phyloP scores from a whole-genome alignment of 1,140 invertebrate genomes.

The Physella acuta region DNA sequence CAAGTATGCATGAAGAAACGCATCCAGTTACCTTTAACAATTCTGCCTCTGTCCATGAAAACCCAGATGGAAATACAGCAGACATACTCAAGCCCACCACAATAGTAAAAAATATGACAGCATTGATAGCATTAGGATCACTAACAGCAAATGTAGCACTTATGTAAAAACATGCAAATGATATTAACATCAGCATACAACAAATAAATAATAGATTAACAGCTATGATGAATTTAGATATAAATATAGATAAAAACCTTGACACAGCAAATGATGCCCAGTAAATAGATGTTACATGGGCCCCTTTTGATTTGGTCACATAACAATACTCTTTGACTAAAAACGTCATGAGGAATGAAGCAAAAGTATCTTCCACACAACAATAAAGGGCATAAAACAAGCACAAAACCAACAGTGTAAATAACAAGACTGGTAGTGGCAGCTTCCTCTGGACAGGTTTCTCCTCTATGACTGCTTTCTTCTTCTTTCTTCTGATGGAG shows the following conservation, averaged over 20 bases:
- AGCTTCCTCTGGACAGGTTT: conserved; percentile 15
- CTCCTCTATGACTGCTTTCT: background rate
- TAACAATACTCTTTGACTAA: conserved; percentile 21
- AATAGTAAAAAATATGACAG: conserved; percentile 19
- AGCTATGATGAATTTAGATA: conserved; percentile 29
- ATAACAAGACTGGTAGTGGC: conserved; percentile 14
- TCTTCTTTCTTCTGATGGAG: conserved; percentile 2
- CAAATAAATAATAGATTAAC: conserved; percentile 25
- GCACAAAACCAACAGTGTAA: conserved; percentile 22
- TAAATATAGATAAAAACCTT: conserved; percentile 34
- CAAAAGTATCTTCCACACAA: conserved; percentile 38
- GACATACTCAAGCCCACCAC: conserved; percentile 32
- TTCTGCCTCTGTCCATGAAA: conserved; percentile 37
- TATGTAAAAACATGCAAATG: conserved; percentile 26
- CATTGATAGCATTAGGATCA: background rate
- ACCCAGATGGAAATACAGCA: conserved; percentile 32
- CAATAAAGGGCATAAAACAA: conserved; percentile 32
- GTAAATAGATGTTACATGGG: conserved; percentile 30
- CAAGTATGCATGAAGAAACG: conserved; percentile 35
- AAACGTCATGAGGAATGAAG: conserved; percentile 36
- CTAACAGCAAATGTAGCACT: conserved; percentile 1
- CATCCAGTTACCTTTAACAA: conserved; percentile 33
- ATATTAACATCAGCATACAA: conserved; percentile 15
- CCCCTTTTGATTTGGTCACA: conserved; percentile 29
- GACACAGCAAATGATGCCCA: conserved; percentile 34